A percentile compares a stretch with the other conserved stretches of the same genome.
Conservation (phyloP, 2,888 invertebrate species). For the Cataglyphis altisquamis region DNA sequence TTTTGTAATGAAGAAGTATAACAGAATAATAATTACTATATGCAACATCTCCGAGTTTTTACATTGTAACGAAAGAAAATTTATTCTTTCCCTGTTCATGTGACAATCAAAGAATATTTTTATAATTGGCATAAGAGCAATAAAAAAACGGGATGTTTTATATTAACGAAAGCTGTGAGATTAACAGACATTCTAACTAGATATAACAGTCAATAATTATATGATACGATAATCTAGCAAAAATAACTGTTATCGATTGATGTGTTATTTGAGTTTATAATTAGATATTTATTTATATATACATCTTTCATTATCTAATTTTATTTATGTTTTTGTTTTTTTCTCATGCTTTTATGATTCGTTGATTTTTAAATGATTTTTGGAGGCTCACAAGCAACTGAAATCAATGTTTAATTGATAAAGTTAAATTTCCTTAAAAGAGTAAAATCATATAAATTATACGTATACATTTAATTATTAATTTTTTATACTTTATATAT, state of each 20-base stretch:
- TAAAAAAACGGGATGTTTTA: conserved; percentile 51
- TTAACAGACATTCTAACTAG: conserved; percentile 47
- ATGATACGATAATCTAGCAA: not conserved
- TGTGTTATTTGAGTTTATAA: conserved; percentile 72
- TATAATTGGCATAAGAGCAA: conserved; percentile 66
- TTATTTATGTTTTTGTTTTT: conserved; percentile 63
- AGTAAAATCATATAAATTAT: conserved; percentile 19
- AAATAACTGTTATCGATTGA: conserved; percentile 38
- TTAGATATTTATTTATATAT: conserved; percentile 65
- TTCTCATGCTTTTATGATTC: conserved; percentile 56
- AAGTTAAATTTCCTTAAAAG: not conserved
- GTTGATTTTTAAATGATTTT: conserved; percentile 45
- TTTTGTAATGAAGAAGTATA: conserved; percentile 53
- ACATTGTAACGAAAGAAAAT: conserved; percentile 61
- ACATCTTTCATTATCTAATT: conserved; percentile 66
- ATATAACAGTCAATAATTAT: conserved; percentile 13
- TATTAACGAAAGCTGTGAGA: conserved; percentile 35
- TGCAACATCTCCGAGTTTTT: conserved; percentile 60
- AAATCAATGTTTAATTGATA: conserved; percentile 29
- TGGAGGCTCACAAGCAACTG: conserved; percentile 20
- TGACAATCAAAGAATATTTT: conserved; percentile 70
- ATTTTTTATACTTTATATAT: conserved; percentile 29
- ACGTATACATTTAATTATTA: conserved; percentile 19
- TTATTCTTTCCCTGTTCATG: conserved; percentile 53
- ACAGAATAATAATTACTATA: conserved; percentile 34